Evolutionary conservation across 2,797 vertebrate genomes (phyloP), one percentile per base, ranked within the genome.

Genomic region (Molossus molossus): DNA sequence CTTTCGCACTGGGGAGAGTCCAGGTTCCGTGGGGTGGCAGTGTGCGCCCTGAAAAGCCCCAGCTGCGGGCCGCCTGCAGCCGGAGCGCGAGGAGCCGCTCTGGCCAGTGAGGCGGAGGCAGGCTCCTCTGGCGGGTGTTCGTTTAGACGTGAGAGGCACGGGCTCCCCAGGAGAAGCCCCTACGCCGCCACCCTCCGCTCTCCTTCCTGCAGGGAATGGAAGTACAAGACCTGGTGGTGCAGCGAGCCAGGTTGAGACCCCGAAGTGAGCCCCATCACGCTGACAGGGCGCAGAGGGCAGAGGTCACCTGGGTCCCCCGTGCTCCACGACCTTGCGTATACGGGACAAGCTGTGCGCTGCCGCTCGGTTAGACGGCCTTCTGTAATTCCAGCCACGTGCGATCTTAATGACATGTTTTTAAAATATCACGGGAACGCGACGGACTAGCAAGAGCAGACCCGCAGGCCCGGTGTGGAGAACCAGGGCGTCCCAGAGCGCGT

Each of bases 301-400:
- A 23, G 37, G 57, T 23, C 25, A 48, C 27, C 40, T 57, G 55
- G 53, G 21, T 40, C 70, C 50, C 20, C 0, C 0, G 20, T n/a
- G 9, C 21, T 55, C 33, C 48, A 10, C 9, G 45, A 57, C 33
- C 9, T 60, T 79, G 29, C 15, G 4, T 6, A 10, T 3, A 21
- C 0, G n/a, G 40, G 40, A 53, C 1, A 0, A 62, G 11, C 29
- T 53, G 14, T 12, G 20, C 25, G 50, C 65, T 6, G 5, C 15
- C n/a, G 15, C 57, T 91, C 8, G 2, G 7, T 29, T 21, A 40
- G 25, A 53, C 15, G 12, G 29, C 27, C 10, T 37, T 27, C 75
- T 18, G 1, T 67, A 37, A 58, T 14, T 7, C 57, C 20, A 53
- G 83, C 55, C 48, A 9, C n/a, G 20, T 29, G 55, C 55, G 53